Evolutionary conservation across 2,888 invertebrate species (phyloP), one percentile per base, ranked within the genome.

Genomic region (Latrodectus elegans): DNA sequence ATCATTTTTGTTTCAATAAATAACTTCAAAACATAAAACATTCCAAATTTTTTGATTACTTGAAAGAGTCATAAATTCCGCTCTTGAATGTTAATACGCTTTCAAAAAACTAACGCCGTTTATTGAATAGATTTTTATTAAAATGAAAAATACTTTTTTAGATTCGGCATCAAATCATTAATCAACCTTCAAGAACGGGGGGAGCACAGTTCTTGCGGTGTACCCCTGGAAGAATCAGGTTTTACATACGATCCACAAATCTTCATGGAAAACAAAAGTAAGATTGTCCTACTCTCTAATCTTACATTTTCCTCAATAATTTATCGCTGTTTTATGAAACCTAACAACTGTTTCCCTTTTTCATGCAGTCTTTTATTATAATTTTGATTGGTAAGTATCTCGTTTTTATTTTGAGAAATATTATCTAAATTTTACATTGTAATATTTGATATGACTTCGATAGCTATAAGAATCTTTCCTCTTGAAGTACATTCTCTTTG

Each of bases 121-220:
- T 3, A 15, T 68, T 10, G 8, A 12, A 22, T 68, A 68, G 1
- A 68, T 68, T 68, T 68, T 68, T 17, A 10, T 68, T 17, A 17
- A 26, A 8, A n/a, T n/a, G 12, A n/a, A 70, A 64, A n/a, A 64
- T 17, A 12, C 72, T 38, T 17, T 51, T 92, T 71, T 93, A 96
- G 96, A 91, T 94, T 95, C 93, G 95, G 95, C 76, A 96, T 97
- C 91, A 95, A 95, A 91, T 95, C 96, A 0, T 95, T 97, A 90
- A 95, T 97, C 91, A 97, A 97, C 93, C 93, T 97, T 65, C 97
- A 97, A 93, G 95, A 94, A 71, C 94, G 95, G 0, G 96, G 96
- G 15, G 97, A 97, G 91, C 97, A 97, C 92, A 94, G 95, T n/a
- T 95, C 95, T 91, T 97, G 97, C 92, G 97, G 97, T 0, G 95